Evolutionary conservation across 2,113 vertebrate species (phyloP).

Genomic region (Rana temporaria): DNA sequence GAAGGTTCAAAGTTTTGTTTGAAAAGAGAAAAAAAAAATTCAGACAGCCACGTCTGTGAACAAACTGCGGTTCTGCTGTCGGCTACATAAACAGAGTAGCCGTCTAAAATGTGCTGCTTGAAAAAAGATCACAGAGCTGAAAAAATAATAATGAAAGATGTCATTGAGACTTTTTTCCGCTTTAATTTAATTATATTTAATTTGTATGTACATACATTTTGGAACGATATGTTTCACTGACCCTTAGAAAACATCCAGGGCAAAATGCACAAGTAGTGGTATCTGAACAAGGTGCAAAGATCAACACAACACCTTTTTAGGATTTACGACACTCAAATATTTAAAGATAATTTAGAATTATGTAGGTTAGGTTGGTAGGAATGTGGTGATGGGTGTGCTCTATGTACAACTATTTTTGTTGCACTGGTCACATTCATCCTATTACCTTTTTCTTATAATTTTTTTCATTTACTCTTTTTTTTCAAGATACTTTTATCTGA

Average conservation of each 20-base stretch:
- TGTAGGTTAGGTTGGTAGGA: no score
- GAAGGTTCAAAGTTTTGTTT: conserved; percentile 83
- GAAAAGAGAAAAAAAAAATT: conserved; percentile 71
- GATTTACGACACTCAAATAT: not conserved
- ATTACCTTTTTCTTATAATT: no score
- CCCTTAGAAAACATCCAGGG: not conserved
- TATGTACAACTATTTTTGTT: no score
- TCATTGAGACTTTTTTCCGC: conserved; percentile 62
- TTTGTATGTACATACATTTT: conserved; percentile 64
- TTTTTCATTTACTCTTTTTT: no score
- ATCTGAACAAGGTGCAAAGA: no score
- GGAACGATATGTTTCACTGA: not conserved
- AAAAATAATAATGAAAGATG: conserved; percentile 75
- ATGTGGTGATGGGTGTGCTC: no score
- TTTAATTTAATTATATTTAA: conserved; percentile 67
- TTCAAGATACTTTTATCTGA: no score
- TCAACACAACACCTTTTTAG: not conserved
- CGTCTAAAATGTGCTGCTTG: conserved; percentile 75
- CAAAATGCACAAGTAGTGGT: not conserved
- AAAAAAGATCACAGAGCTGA: conserved; percentile 77
- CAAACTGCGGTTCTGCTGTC: conserved; percentile 74
- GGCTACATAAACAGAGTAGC: conserved; percentile 75
- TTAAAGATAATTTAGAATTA: no score
- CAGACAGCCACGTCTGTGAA: conserved; percentile 74
- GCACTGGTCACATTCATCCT: no score